Base-by-base conservation (phyloP, 2,113 vertebrate genomes). In the Chlamydotis undulata region DNA sequence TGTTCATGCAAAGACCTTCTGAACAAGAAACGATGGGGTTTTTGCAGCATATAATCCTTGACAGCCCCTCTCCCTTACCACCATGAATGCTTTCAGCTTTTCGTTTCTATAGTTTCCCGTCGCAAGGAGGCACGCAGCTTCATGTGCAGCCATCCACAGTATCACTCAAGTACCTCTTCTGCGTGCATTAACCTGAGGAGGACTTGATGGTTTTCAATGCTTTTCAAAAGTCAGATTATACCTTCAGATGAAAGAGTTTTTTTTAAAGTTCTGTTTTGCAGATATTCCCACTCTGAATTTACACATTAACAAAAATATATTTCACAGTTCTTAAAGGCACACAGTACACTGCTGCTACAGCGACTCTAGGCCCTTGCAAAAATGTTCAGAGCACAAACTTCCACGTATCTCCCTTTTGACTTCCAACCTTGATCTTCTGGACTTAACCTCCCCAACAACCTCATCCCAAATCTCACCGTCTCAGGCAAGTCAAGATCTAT, bases 11-110 rank as follows among this genome's bases (percentile, higher is more conserved):
- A 80, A 89, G 59, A 45, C 6, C 16, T 68, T 35, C 67, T 49
- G 35, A 53, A 88, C 8, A 77, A 61, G 13, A 3, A 3, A 24
- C 12, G 8, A 1, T 35, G 14, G 0, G 0, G 26, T 50, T 50
- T 71, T 37, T 78, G 12, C 18, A 52, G 50, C 2, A 0, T 21
- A 37, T 56, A 52, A 49, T 49, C 53, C 50, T 90, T 80, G 41
- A 45, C 17, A 74, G 45, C 28, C 33, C 15, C n/a, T 60, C 31
- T 84, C 43, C 56, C 12, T 64, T 50, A 57, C 14, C 14, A 55
- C 12, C 10, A 25, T 7, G 16, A 89, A 84, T 26, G 76, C 41
- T 45, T 86, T 61, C 83, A 93, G 17, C 8, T 90, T 88, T 83
- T 23, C 19, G 16, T 64, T 90, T 85, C 19, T 68, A 33, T 3